phyloP scores from a whole-genome alignment of 2,797 vertebrate species.

The Silurus aristotelis region DNA sequence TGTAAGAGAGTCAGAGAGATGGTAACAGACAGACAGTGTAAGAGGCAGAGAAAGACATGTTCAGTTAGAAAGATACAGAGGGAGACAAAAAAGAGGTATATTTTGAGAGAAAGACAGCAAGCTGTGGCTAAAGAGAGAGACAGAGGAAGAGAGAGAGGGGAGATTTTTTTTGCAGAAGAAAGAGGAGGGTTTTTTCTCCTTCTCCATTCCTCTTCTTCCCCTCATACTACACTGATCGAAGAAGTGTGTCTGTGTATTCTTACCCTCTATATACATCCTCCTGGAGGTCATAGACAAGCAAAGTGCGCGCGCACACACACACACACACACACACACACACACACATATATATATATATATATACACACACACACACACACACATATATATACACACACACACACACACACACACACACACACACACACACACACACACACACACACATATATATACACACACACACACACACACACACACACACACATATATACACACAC shows the following conservation, averaged over 20 bases:
- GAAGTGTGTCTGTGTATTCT: slow-evolving; percentile 55
- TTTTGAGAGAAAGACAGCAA: background rate
- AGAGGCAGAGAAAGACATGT: background rate
- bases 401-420: too few relatives aligned
- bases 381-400: too few relatives aligned
- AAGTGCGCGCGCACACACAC: background rate
- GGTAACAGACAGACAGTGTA: background rate
- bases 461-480: slow-evolving; percentile 20
- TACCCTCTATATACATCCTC: slow-evolving; percentile 62
- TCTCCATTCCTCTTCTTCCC: slow-evolving; percentile 2
- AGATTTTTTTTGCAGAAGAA: background rate
- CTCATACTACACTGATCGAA: slow-evolving; percentile 32
- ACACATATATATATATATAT: background rate
- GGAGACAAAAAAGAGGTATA: background rate
- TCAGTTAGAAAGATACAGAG: background rate
- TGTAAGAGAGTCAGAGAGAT: background rate
- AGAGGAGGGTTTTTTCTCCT: background rate
- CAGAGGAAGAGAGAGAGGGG: too few relatives aligned
- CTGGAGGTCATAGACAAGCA: slow-evolving; percentile 46
- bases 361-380: background rate
- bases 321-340: slow-evolving; percentile 22
- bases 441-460: background rate
- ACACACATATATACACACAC: background rate
- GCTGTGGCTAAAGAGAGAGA: background rate
- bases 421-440: too few relatives aligned